These are phyloP conservation scores for Elachura formosa DNA, from an alignment of 2,113 vertebrate genomes.

Conservation along the genomic window DNA sequence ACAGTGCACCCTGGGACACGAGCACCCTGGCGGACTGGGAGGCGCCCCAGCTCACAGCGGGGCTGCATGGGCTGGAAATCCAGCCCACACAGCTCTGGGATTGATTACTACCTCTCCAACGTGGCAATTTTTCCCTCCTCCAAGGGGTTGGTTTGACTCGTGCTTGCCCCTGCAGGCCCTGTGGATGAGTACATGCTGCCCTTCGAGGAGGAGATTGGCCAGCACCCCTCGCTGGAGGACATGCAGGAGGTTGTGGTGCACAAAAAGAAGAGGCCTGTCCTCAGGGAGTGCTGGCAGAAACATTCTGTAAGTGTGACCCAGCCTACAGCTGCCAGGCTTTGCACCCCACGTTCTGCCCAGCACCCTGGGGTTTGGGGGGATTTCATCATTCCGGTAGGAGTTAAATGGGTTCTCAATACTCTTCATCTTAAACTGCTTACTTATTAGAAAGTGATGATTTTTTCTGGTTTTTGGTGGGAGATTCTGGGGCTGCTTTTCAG, in stretches of 20 bases:
- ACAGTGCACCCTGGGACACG: no score
- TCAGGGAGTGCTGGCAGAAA: slow-evolving; percentile 97
- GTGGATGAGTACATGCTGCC: slow-evolving; percentile 97
- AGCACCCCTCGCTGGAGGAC: slow-evolving; percentile 97
- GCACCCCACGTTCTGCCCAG: neutral
- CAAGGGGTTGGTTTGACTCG: neutral
- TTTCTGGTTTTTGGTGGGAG: neutral
- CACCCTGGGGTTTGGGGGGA: neutral
- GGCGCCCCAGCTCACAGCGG: no score
- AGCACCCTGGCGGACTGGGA: no score
- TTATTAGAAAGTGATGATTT: neutral
- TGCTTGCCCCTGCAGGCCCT: slow-evolving; percentile 73
- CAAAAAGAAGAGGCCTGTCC: slow-evolving; percentile 93
- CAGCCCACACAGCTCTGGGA: accelerated
- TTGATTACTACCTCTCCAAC: accelerated
- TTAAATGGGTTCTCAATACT: neutral
- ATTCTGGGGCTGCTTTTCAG: neutral
- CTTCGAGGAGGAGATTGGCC: slow-evolving; percentile 97
- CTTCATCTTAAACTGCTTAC: neutral
- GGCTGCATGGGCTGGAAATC: neutral
- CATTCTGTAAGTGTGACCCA: slow-evolving; percentile 82
- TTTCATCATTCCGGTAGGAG: neutral
- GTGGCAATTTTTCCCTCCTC: accelerated
- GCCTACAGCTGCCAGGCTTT: accelerated
- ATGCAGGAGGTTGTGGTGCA: slow-evolving; percentile 99